Percentiles rank a stretch among this genome's conserved stretches.
phyloP scores from a whole-genome alignment of 2,797 vertebrate genomes.

The Erethizon dorsatum region DNA sequence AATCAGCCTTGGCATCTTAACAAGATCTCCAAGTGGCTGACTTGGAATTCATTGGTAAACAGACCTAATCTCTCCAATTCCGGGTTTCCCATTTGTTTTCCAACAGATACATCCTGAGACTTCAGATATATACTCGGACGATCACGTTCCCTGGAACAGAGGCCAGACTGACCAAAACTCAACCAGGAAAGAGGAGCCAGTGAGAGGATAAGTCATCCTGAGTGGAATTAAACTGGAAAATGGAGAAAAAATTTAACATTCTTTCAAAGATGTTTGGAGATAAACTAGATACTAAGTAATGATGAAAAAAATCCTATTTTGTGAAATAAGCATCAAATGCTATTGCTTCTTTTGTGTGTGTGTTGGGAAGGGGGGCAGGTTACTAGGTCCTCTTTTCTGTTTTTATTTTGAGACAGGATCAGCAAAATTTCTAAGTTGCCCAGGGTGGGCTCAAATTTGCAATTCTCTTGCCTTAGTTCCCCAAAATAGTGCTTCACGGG shows the following conservation, averaged over 20 bases:
- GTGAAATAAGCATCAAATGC: not conserved
- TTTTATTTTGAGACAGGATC: not conserved
- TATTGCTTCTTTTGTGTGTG: not conserved
- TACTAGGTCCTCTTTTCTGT: not conserved
- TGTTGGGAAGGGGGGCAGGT: not conserved
- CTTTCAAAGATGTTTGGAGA: not conserved
- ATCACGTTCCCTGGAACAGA: not conserved
- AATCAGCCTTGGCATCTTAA: not conserved
- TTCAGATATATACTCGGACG: accelerated
- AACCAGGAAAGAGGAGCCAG: not conserved
- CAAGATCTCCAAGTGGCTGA: not conserved
- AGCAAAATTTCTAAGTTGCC: not conserved
- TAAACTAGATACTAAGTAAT: not conserved
- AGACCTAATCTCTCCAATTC: not conserved
- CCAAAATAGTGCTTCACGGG: not conserved
- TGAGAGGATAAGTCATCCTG: not conserved
- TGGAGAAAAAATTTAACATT: not conserved
- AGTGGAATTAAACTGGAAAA: not conserved
- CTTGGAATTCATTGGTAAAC: not conserved
- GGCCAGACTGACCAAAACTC: not conserved
- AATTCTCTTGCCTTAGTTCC: not conserved
- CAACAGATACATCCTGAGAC: not conserved
- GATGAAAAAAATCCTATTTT: constrained; percentile 15
- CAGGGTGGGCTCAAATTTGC: too few species aligned
- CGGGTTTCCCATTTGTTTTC: not conserved